A percentile compares a stretch with the other conserved stretches of the same genome.
phyloP scores from a whole-genome alignment of 1,140 invertebrate genomes.

The Geopemphigus sp. region DNA sequence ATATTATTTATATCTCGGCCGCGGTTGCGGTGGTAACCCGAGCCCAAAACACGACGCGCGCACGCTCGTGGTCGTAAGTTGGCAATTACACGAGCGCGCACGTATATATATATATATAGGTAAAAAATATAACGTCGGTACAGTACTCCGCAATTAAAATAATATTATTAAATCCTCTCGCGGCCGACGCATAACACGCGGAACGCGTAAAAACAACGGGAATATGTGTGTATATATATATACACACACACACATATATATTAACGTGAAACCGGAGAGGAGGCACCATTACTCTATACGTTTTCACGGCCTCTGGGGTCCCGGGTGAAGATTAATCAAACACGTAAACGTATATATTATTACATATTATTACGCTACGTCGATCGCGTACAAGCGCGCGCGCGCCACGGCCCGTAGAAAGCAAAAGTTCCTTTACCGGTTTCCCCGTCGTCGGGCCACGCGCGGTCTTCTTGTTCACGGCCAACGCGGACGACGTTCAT shows the following conservation, averaged over 20 bases:
- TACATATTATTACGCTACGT: neutral
- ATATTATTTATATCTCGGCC: neutral
- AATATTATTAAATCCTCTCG: conserved; percentile 9
- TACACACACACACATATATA: too few species aligned
- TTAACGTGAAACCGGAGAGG: neutral
- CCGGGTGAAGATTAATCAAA: conserved; percentile 40
- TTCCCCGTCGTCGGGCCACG: neutral
- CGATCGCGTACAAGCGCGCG: neutral
- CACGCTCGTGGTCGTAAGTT: neutral
- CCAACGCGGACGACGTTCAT: too few species aligned
- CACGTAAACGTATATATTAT: conserved; percentile 1
- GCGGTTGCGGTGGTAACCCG: neutral
- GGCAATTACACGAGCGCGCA: neutral
- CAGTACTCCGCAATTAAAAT: conserved; percentile 13
- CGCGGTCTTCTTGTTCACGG: conserved; percentile 34
- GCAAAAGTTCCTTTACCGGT: conserved; percentile 48
- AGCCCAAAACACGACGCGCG: neutral
- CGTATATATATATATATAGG: too few species aligned
- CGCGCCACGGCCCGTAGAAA: conserved; percentile 1
- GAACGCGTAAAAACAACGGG: neutral
- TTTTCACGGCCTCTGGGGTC: conserved; percentile 45
- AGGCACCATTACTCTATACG: neutral
- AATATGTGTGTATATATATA: too few species aligned
- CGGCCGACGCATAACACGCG: neutral
- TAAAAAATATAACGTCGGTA: too few species aligned